Evolutionary conservation across 2,113 vertebrate genomes (phyloP), one percentile per base, ranked within the genome.

Genomic region (Nycticebus coucang): DNA sequence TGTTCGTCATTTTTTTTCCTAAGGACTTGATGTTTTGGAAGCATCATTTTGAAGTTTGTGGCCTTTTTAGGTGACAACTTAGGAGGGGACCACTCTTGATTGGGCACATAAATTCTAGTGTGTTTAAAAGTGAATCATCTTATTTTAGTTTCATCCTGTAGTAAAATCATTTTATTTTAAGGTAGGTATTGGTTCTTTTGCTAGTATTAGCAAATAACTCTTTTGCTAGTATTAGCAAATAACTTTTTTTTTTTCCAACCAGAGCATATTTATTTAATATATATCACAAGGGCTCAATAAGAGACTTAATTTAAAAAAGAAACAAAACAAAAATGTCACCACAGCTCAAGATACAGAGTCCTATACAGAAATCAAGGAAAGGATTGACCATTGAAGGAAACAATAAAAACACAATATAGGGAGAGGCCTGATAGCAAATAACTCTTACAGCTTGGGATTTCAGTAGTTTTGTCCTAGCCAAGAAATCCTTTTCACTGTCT

Each of bases 91-190:
- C 22, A 37, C 21, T 22, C 22, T 89, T 92, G 83, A 26, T 14
- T 86, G 60, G 66, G 59, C 53, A n/a, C 10, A 71, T 60, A 50
- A 79, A 87, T 91, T 72, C 33, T 95, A 15, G 13, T 55, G 12
- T 89, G 13, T 71, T 81, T 89, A 35, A 84, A 86, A 94, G 60
- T 69, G 78, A 93, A 17, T 12, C 15, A 7, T 68, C 22, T 64
- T 89, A 53, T 72, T 79, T 90, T 88, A 91, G 74, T 88, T 79
- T 71, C 7, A 28, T 85, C 37, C 69, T 94, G 41, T 92, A 72
- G 59, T 14, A 62, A 85, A n/a, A 93, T 91, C 30, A 68, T 93
- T 89, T 89, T 78, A n/a, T 79, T 93, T 77, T 75, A 68, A 89
- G n/a, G 37, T 87, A 68, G 21, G 12, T 79, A 13, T 77, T 94